phyloP scores from a whole-genome alignment of 2,888 invertebrate genomes.

The Chironomus tentans region DNA sequence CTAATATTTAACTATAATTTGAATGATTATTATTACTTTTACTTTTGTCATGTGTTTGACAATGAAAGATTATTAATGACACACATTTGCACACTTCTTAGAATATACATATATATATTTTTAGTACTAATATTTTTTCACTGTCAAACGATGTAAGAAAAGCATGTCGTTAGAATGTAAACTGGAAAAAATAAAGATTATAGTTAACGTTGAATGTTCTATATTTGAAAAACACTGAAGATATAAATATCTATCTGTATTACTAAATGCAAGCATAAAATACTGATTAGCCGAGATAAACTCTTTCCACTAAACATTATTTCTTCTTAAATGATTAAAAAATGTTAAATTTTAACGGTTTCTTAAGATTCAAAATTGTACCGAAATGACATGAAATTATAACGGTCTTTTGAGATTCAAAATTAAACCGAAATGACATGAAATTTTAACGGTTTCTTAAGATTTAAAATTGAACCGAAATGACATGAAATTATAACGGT shows the following conservation, averaged over 20 bases:
- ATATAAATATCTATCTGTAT: neutral
- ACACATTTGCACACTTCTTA: neutral
- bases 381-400: too few species aligned
- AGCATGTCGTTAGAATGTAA: neutral
- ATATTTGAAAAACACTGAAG: neutral
- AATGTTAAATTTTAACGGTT: too few species aligned
- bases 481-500: too few species aligned
- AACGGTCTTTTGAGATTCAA: neutral
- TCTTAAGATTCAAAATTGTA: too few species aligned
- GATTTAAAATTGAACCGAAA: too few species aligned
- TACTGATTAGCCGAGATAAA: neutral
- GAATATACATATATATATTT: neutral
- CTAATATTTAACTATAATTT: neutral
- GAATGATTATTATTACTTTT: neutral
- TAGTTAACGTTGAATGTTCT: slow-evolving; percentile 24
- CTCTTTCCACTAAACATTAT: neutral
- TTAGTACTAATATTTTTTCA: neutral
- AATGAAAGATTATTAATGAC: neutral
- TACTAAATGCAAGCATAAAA: neutral
- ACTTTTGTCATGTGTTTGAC: neutral
- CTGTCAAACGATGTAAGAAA: neutral
- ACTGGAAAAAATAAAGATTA: slow-evolving; percentile 2
- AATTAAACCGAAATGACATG: too few species aligned
- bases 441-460: too few species aligned
- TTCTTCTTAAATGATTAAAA: too few species aligned